phyloP scores from a whole-genome alignment of 2,888 invertebrate species.

The Tetragnatha montana region DNA sequence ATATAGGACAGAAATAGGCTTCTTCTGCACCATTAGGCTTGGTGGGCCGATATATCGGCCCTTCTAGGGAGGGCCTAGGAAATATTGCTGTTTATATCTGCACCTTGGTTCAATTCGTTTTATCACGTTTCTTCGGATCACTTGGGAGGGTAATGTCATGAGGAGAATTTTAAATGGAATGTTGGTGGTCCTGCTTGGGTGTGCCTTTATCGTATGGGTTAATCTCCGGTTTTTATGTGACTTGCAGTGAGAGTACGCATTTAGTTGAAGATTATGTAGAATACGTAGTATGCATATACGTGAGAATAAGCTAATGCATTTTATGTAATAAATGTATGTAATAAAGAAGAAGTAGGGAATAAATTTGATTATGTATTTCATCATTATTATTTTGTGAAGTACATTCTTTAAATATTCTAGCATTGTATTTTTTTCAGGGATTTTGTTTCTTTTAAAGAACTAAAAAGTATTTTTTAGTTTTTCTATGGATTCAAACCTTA shows the following conservation, averaged over 20 bases:
- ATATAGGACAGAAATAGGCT: constrained; percentile 51
- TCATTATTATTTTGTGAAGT: no score
- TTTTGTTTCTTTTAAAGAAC: no score
- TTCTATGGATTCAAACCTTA: no score
- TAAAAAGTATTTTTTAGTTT: no score
- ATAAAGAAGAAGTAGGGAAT: no score
- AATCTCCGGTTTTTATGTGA: neutral
- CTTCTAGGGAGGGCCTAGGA: neutral
- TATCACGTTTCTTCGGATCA: neutral
- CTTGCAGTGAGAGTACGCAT: neutral
- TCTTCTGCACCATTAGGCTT: constrained; percentile 43
- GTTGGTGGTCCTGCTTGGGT: neutral
- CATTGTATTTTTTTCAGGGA: no score
- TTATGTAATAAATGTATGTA: no score
- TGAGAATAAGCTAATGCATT: no score
- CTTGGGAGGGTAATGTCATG: neutral
- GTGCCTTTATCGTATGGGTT: neutral
- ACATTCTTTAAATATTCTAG: no score
- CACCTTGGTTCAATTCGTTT: neutral
- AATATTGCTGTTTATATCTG: constrained; percentile 10
- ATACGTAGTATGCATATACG: no score
- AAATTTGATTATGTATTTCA: no score
- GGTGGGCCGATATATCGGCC: constrained; percentile 29
- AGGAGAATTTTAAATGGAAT: neutral
- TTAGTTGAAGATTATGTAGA: no score